Base-by-base conservation (phyloP, 2,888 invertebrate genomes). In the Plemyria rubiginata region DNA sequence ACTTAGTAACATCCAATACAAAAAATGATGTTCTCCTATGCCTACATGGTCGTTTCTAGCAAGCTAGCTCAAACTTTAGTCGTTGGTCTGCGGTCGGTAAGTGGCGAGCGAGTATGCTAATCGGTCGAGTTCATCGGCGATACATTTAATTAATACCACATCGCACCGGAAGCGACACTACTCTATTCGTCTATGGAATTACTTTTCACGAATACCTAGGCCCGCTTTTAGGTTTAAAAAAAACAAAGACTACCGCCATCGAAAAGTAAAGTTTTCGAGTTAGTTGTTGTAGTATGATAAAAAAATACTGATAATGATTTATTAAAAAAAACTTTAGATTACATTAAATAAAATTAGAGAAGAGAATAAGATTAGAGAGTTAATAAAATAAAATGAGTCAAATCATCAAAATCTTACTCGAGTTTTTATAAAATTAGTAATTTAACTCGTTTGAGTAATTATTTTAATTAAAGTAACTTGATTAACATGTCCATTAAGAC, bases 141-240 rank as follows among this genome's bases (percentile, higher is more conserved):
- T 76, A 77, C 74, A 74, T 71, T 78, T 74, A 81, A 81, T 81
- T 78, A 79, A 78, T 77, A 73, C 73, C 73, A 72, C 70, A 61
- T 57, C 64, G 74, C 80, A 82, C 85, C 89, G 89, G 88, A 88
- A 90, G 82, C 81, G 74, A 76, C 72, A 73, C 74, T 72, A 72
- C 74, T 72, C 65, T 79, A 77, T 74, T 79, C 80, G 81, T 85
- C 82, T 84, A 84, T 82, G 75, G 78, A 84, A 80, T 79, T 74
- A 78, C 80, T 85, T 85, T 38, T 45, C 15, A 59, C 16, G 2
- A 28, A 22, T 52, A n/a, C n/a, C n/a, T n/a, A 52, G 40, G 8
- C 16, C 4, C 4, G n/a, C 28, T 40, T 51, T 40, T n/a, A 40
- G 0, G n/a, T 11, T 38, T 36, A 0, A 15, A 48, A 29, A n/a